Evolutionary conservation across 2,888 invertebrate genomes (phyloP), one percentile per base, ranked within the genome.

Genomic region (Cantharis rufa): DNA sequence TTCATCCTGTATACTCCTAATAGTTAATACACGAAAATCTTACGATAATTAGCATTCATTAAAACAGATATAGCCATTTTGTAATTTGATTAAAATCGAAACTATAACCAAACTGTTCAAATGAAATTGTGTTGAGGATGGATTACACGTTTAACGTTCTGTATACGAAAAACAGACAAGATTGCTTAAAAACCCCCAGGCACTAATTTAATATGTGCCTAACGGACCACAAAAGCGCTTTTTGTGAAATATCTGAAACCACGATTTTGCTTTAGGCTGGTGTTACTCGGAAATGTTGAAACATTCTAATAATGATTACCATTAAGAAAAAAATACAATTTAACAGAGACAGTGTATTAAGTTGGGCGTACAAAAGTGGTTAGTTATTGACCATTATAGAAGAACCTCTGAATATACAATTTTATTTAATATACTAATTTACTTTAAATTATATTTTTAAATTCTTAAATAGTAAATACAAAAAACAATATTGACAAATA

Each of bases 101-200:
- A 48, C 48, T 48, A 48, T 48, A 48, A 48, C 48, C n/a, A 48
- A 48, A 48, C 48, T 48, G 32, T n/a, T 48, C 13, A 4, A 64
- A 64, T 21, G 11, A 66, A 66, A 15, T 66, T 66, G 18, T 66
- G 64, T n/a, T 21, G 64, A 66, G 16, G 16, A 18, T 21, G 64
- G 24, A 21, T 24, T 24, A 21, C 64, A 66, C 18, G 64, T 21
- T 66, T 66, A 73, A 72, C 72, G 70, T 74, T 71, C 70, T 63
- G 74, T 79, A 79, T 75, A 74, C 70, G 76, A 80, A 79, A 78
- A 78, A 76, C 74, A 78, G 71, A 76, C 80, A 75, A 81, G 79
- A 81, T 80, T 81, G 78, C 77, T 80, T 80, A 78, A 75, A 79
- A 77, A 77, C 79, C 81, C 74, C 70, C 75, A 78, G 80, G 78